Evolutionary conservation across 2,797 vertebrate species (phyloP).

Genomic region (Ctenopoma kingsleyae): DNA sequence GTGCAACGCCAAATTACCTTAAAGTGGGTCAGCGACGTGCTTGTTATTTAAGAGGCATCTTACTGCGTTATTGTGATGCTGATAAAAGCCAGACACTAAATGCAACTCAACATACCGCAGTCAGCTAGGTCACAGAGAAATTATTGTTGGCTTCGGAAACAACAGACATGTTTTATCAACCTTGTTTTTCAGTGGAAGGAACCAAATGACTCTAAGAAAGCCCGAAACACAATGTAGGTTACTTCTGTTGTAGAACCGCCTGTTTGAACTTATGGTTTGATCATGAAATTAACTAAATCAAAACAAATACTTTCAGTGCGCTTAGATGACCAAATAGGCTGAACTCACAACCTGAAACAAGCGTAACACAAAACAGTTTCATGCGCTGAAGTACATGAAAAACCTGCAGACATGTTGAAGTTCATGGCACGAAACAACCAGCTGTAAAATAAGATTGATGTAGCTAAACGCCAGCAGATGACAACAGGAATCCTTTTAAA

Average conservation of each 20-base stretch:
- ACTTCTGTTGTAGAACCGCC: background rate
- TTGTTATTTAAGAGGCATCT: background rate
- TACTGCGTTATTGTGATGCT: background rate
- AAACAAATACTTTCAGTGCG: background rate
- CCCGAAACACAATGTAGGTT: too few relatives aligned
- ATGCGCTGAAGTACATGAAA: background rate
- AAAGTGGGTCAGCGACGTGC: background rate
- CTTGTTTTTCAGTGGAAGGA: background rate
- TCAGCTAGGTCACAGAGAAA: background rate
- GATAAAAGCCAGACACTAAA: background rate
- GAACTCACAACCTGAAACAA: background rate
- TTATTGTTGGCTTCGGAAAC: background rate
- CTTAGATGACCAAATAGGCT: background rate
- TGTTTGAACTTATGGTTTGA: background rate
- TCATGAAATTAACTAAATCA: background rate
- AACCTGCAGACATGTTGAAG: background rate
- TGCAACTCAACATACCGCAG: background rate
- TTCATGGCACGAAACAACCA: background rate
- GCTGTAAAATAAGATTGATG: constrained; percentile 22
- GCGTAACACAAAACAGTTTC: background rate
- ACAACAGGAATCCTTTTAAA: constrained; percentile 12
- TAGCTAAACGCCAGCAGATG: background rate
- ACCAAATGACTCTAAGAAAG: background rate
- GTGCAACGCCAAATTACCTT: background rate
- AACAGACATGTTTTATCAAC: background rate